Base-by-base conservation (phyloP, 2,888 invertebrate genomes). In the Ophion obscuratus region DNA sequence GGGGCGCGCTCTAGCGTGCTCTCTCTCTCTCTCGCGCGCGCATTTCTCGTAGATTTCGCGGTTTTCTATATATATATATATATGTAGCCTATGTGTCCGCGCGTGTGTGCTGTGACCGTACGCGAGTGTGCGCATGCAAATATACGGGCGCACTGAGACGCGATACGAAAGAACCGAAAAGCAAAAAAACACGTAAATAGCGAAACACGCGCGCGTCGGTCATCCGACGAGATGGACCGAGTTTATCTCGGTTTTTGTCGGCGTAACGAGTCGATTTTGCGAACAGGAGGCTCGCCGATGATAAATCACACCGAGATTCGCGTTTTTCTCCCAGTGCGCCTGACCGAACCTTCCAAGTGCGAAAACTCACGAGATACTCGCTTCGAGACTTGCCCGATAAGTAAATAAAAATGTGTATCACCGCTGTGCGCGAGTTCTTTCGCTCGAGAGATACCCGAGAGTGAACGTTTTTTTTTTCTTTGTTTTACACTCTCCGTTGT, bases 171-270 rank as follows among this genome's bases (percentile, higher is more conserved):
- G 20, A 57, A 61, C 17, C 9, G 75, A 47, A 44, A 31, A 76
- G 27, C 59, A 40, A 67, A 14, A 27, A 9, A 40, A 64, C 64
- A 66, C 24, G 24, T 24, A 76, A 66, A 61, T 7, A 74, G 74
- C 14, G 61, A 62, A 79, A 84, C 64, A 83, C 81, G 73, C 78
- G 64, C 76, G 44, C 67, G 84, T 76, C 83, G 87, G 88, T 67
- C 87, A 87, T 81, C 82, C 81, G 83, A 75, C 81, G 88, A 88
- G 88, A 90, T 90, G 89, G 89, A 90, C 89, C 86, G 82, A 83
- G 79, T 86, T 86, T 86, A 90, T 87, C 87, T 90, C 83, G 88
- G 86, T 88, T 88, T 86, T 75, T 86, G 88, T 88, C 86, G 83
- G 81, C 78, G 85, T 86, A 87, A 84, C 85, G 78, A 83, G 53